phyloP scores from a whole-genome alignment of 2,888 invertebrate species.

The Microplitis manilae region DNA sequence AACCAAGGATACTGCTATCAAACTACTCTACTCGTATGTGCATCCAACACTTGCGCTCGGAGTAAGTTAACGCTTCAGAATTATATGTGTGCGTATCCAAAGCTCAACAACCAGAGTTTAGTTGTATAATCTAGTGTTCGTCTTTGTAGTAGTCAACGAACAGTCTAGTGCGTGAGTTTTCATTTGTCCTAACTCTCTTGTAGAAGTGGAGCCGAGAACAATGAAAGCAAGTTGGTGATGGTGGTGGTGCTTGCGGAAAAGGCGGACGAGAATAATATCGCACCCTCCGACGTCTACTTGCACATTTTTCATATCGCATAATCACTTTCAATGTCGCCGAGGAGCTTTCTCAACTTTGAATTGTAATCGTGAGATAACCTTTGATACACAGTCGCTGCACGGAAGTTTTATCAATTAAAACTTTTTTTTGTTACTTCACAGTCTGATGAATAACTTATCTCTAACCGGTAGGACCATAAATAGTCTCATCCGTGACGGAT shows the following conservation, averaged over 20 bases:
- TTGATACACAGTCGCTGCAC: constrained; percentile 2
- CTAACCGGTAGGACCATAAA: neutral
- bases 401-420: neutral
- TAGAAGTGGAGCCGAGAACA: constrained; percentile 21
- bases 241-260: neutral
- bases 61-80: neutral
- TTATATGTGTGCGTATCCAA: neutral
- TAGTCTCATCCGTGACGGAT: neutral
- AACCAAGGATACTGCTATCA: neutral
- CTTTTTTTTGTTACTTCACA: constrained; percentile 2
- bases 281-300: constrained; percentile 25
- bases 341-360: constrained; percentile 25
- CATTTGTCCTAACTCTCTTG: neutral
- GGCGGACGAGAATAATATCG: constrained; percentile 8
- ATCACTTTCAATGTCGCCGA: constrained; percentile 31
- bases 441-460: constrained; percentile 1
- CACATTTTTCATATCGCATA: constrained; percentile 30
- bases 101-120: neutral
- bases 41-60: neutral
- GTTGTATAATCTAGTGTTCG: constrained; percentile 23
- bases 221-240: constrained; percentile 29
- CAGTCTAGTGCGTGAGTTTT: constrained; percentile 6
- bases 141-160: constrained; percentile 39
- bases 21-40: constrained; percentile 13
- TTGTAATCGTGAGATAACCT: constrained; percentile 27